Evolutionary conservation across 2,113 vertebrate genomes (phyloP).

Genomic region (Myotis yumanensis): DNA sequence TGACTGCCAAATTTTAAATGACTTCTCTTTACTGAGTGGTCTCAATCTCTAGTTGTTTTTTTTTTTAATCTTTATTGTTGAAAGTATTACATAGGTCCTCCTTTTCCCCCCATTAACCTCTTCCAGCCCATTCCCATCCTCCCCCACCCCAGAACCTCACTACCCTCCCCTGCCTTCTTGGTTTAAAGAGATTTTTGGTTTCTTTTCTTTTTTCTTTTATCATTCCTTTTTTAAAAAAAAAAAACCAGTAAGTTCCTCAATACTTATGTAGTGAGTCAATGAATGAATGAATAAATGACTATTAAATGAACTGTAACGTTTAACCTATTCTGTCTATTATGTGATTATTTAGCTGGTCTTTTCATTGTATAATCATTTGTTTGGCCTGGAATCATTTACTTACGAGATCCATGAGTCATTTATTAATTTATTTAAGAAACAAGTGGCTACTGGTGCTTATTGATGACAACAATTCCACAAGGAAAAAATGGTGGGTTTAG

Average conservation of each 20-base stretch:
- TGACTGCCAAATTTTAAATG: neutral
- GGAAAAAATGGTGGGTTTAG: neutral
- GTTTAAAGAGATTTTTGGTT: neutral
- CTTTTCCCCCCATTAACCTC: too few species aligned
- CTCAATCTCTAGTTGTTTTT: neutral
- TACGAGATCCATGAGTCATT: constrained; percentile 44
- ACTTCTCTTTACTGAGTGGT: neutral
- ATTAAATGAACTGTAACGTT: neutral
- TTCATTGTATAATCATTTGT: neutral
- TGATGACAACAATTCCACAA: constrained; percentile 32
- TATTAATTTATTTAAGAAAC: constrained; percentile 63
- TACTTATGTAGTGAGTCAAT: neutral
- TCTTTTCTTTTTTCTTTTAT: too few species aligned
- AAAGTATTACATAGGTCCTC: too few species aligned
- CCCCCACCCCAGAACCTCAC: too few species aligned
- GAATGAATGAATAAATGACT: neutral
- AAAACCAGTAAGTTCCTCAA: neutral
- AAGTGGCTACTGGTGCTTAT: constrained; percentile 29
- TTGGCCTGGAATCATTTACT: constrained; percentile 49
- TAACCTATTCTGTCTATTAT: neutral
- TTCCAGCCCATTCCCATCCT: too few species aligned
- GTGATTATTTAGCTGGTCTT: neutral
- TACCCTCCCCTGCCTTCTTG: too few species aligned
- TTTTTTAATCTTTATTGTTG: too few species aligned
- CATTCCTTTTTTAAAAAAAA: neutral